A percentile compares a stretch with the other conserved stretches of the same genome.
These are phyloP conservation scores for Mormyrus iriodes DNA, from an alignment of 2,113 vertebrate genomes.

Conservation along the genomic window DNA sequence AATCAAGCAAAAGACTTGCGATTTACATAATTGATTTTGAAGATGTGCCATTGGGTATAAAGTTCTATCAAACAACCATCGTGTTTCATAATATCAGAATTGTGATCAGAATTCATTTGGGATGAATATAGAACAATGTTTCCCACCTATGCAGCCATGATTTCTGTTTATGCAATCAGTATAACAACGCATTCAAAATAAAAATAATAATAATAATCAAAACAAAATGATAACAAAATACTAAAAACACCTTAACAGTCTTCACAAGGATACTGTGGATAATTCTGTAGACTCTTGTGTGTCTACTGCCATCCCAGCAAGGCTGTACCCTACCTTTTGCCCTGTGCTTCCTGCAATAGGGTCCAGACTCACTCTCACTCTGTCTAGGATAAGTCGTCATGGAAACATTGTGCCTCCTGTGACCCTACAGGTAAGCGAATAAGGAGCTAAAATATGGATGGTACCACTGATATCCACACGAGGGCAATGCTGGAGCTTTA, in stretches of 20 bases:
- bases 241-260: too few species aligned
- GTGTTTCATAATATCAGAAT: not conserved
- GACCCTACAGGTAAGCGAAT: not conserved
- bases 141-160: not conserved
- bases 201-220: not conserved
- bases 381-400: not conserved
- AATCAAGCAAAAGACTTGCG: not conserved
- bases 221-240: not conserved
- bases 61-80: not conserved
- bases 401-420: not conserved
- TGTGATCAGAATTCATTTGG: not conserved
- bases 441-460: not conserved
- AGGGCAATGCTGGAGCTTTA: not conserved
- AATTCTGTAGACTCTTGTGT: not conserved
- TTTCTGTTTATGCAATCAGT: not conserved
- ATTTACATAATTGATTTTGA: not conserved
- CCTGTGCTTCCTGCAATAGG: not conserved
- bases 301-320: not conserved
- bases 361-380: not conserved
- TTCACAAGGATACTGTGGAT: not conserved
- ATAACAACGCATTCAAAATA: not conserved
- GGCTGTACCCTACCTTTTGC: not conserved
- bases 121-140: not conserved
- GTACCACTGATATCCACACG: not conserved
- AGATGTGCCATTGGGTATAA: not conserved